Evolutionary conservation across 2,113 vertebrate species (phyloP), one percentile per base, ranked within the genome.

Genomic region (Morone chrysops): DNA sequence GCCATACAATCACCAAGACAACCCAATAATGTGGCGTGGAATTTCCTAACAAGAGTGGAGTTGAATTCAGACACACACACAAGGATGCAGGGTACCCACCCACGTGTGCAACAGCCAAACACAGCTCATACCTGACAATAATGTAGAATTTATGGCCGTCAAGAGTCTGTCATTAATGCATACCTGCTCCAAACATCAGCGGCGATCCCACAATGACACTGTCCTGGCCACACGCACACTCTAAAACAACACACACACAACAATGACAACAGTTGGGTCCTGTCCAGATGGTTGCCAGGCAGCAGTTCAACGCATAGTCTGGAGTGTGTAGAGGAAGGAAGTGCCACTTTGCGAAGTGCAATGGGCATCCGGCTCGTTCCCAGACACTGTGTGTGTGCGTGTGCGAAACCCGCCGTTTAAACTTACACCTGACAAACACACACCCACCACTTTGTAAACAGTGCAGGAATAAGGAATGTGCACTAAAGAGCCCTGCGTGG

Each of bases 301-400:
- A 94, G 93, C 92, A 80, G 92, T 85, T 90, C 81, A 89, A 93
- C 74, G 70, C 90, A 80, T 86, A 85, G 87, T 90, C 89, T 92
- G 92, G 87, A 93, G 93, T 92, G 94, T 89, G 90, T 87, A 82
- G 85, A 93, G 95, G 95, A 94, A 95, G 94, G 93, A 95, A 95
- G 90, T 94, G 83, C 81, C 93, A 92, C 94, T 94, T 92, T 85
- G 84, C 36, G 73, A 84, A 89, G 89, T 87, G 93, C 90, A 92
- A 82, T 92, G 73, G 87, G 84, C 86, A 90, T 91, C 89, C 82
- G 85, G 80, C 86, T 88, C 25, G 53, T 92, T 94, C 88, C 76
- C 85, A 90, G 83, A 91, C 70, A 57, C 74, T 63, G 75, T 80
- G 69, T 66, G 57, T 70, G 68, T 5, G 31, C 43, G 70, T 80